Base-by-base conservation (phyloP, 2,113 vertebrate species). In the Nipponia nippon region DNA sequence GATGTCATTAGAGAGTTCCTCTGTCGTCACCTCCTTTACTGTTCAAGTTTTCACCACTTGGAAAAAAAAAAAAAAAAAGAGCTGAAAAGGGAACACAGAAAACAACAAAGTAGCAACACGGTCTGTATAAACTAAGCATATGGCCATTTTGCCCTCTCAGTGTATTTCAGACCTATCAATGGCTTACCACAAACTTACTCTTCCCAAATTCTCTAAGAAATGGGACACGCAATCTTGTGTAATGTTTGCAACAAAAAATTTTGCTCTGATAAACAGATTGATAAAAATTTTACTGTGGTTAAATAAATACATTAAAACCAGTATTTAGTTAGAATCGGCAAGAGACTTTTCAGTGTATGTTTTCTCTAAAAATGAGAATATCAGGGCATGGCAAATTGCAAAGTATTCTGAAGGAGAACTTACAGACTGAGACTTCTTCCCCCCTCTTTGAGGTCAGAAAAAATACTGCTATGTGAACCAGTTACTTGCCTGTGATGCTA, bases 271-370 rank as follows among this genome's bases (percentile, higher is more conserved):
- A 52, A 69, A 22, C 17, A 89, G 19, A 34, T 6, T 27, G 17
- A 52, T 58, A 70, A 47, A 66, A 47, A 34, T 9, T 49, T 67
- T 55, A 40, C 44, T 26, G 50, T 34, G 4, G n/a, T 83, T 88
- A 87, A 58, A 78, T 93, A 90, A 78, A 50, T 8, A 40, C 3
- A 52, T 62, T 58, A 71, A 94, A 89, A 66, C 9, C 10, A 67
- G 29, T 69, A 87, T 96, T 96, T 97, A 96, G 56, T 88, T 79
- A 92, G 44, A 95, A 90, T 67, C 56, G 95, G 44, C 46, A 90
- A 61, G 20, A 83, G 46, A 73, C 47, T 93, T 93, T 94, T 78
- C 65, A 79, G 71, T 9, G 29, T 50, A 77, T 1, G 4, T 47
- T 85, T 96, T 95, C 78, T 71, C 47, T 49, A 87, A 87, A 94